Base-by-base conservation (phyloP, 2,113 vertebrate species). In the Lepisosteus oculatus region DNA sequence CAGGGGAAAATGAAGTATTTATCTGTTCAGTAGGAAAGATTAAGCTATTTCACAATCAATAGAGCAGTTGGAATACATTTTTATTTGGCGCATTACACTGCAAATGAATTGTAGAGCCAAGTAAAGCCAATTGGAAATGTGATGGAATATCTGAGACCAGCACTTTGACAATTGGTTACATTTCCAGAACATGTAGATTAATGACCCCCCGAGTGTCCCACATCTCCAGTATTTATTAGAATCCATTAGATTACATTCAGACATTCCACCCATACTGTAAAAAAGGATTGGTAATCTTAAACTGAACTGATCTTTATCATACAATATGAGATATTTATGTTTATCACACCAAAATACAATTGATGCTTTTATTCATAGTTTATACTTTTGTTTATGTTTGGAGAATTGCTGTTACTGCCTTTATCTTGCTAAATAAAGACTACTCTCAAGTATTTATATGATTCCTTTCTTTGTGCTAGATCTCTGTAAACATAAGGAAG, bases 101-200 rank as follows among this genome's bases (percentile, higher is more conserved):
- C 85, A 90, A 91, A 93, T 90, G 86, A 91, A 89, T 88, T 90
- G 87, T 86, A 77, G 85, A 86, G 80, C 82, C 78, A 67, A 55
- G 78, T 76, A 87, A 85, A 92, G 82, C 85, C 88, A 91, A 85
- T 90, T 88, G 89, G 75, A 84, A 71, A 76, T 75, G 87, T 91
- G 90, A 93, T 93, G 90, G 89, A 91, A 87, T 88, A 89, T 88
- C 85, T 88, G 80, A 78, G 73, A 79, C 84, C 77, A 67, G 76
- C 70, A 72, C 67, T 87, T 80, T 91, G 89, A 92, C 89, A 92
- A 89, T 87, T 76, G 85, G 83, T 87, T 90, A 89, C 88, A 92
- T 90, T 91, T 92, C 86, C 85, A 85, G 84, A 89, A 92, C 88
- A 92, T 89, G 90, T 86, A 92, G 91, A 93, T 93, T 90, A 92